A percentile compares a stretch with the other conserved stretches of the same genome.
phyloP scores from a whole-genome alignment of 2,113 vertebrate species.

The Epinephelus fuscoguttatus region DNA sequence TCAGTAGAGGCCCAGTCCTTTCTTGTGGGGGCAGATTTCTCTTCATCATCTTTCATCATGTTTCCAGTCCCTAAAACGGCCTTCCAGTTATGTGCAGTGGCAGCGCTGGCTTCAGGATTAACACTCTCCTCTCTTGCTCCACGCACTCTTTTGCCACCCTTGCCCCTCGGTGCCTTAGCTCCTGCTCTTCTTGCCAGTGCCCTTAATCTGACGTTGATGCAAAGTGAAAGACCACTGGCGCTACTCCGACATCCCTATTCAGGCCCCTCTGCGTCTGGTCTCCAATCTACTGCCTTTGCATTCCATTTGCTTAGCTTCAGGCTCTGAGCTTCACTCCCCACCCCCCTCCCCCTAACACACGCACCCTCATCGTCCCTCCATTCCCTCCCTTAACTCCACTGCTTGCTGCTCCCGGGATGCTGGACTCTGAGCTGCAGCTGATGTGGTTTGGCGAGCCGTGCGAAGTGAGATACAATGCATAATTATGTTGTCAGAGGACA shows the following conservation, averaged over 20 bases:
- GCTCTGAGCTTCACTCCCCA: constrained; percentile 38
- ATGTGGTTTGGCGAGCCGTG: constrained; percentile 72
- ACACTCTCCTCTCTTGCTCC: constrained; percentile 52
- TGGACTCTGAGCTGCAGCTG: constrained; percentile 61
- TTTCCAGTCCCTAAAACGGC: constrained; percentile 38
- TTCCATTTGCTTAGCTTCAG: constrained; percentile 72
- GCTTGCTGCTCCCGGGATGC: constrained; percentile 34
- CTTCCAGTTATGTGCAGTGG: constrained; percentile 41
- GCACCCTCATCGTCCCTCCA: background rate
- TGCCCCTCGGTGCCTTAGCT: constrained; percentile 54
- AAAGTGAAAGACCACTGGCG: constrained; percentile 77
- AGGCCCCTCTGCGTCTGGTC: constrained; percentile 51
- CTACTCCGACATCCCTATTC: constrained; percentile 64
- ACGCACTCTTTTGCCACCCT: constrained; percentile 62
- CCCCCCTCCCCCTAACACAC: background rate
- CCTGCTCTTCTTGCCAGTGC: constrained; percentile 56
- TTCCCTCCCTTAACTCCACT: constrained; percentile 12
- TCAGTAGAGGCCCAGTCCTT: background rate
- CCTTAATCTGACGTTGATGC: constrained; percentile 77
- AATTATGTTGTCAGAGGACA: constrained; percentile 82
- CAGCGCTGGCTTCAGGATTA: constrained; percentile 61
- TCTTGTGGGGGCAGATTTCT: constrained; percentile 16
- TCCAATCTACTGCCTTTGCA: constrained; percentile 67
- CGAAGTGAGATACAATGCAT: constrained; percentile 73
- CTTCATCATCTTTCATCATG: constrained; percentile 26